Percentiles rank a stretch among this genome's conserved stretches.
Conservation (phyloP, 2,797 vertebrate species). For the Dipus sagitta region DNA sequence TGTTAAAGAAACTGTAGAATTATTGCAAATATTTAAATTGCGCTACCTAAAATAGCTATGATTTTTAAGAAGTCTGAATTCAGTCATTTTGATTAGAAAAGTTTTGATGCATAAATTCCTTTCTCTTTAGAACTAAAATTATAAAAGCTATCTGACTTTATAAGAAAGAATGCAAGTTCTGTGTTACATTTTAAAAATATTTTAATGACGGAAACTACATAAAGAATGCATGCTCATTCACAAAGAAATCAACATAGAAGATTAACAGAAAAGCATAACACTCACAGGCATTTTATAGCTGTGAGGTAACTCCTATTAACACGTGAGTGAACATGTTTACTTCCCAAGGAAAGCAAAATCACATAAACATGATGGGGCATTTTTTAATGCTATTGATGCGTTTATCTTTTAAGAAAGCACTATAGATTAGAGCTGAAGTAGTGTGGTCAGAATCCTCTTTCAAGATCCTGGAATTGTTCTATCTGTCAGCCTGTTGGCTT, state of each 20-base stretch:
- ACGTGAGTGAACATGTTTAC: background rate
- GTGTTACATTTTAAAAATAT: background rate
- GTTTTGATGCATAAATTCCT: background rate
- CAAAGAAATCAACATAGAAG: background rate
- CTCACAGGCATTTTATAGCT: too few relatives aligned
- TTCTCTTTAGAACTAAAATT: background rate
- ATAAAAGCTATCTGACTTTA: background rate
- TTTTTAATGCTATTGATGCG: background rate
- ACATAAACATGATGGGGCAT: background rate
- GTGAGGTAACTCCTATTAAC: background rate
- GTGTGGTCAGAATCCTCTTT: background rate
- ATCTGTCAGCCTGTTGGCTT: background rate
- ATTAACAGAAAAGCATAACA: background rate
- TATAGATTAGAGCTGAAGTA: too few relatives aligned
- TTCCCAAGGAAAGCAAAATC: background rate
- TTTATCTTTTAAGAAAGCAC: background rate
- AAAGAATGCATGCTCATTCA: background rate
- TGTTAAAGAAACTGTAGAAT: background rate
- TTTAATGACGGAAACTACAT: background rate
- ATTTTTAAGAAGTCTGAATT: background rate
- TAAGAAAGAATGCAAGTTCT: background rate
- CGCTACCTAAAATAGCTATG: background rate
- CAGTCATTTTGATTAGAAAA: background rate
- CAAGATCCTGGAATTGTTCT: background rate
- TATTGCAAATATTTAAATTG: background rate